These are phyloP conservation scores for Amiota minor DNA, from an alignment of 2,888 invertebrate genomes.

Conservation along the genomic window DNA sequence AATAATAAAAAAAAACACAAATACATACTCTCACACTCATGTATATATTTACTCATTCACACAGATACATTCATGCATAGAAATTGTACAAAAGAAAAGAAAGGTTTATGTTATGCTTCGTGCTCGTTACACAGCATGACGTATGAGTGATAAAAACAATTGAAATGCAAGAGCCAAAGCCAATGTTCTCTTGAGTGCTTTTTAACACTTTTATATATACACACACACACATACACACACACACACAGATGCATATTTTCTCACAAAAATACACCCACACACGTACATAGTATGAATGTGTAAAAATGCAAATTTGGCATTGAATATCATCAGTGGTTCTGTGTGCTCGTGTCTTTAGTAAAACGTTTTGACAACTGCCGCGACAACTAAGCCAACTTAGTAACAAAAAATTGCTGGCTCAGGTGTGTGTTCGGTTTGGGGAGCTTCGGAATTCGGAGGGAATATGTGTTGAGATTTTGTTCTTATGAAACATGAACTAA, in stretches of 20 bases:
- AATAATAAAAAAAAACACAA: no score
- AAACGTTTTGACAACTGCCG: slow-evolving; percentile 64
- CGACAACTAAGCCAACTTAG: slow-evolving; percentile 36
- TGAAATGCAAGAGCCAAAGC: background rate
- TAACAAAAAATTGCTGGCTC: slow-evolving; percentile 18
- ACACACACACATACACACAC: background rate
- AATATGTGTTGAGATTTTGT: no score
- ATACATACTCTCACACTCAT: no score
- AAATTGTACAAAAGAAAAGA: background rate
- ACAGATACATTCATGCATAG: no score
- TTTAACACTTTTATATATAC: background rate
- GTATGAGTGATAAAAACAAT: slow-evolving; percentile 10
- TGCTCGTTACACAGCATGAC: slow-evolving; percentile 1
- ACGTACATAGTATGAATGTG: background rate
- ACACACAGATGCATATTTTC: no score
- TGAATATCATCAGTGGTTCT: background rate
- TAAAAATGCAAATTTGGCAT: background rate
- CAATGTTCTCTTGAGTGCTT: background rate
- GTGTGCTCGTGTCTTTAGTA: slow-evolving; percentile 33
- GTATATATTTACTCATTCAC: no score
- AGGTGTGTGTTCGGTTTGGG: background rate
- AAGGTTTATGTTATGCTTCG: background rate
- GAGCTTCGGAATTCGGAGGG: no score
- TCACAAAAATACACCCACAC: no score
- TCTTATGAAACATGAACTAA: no score